Conservation (phyloP, 2,113 vertebrate genomes). For the Osmerus eperlanus region DNA sequence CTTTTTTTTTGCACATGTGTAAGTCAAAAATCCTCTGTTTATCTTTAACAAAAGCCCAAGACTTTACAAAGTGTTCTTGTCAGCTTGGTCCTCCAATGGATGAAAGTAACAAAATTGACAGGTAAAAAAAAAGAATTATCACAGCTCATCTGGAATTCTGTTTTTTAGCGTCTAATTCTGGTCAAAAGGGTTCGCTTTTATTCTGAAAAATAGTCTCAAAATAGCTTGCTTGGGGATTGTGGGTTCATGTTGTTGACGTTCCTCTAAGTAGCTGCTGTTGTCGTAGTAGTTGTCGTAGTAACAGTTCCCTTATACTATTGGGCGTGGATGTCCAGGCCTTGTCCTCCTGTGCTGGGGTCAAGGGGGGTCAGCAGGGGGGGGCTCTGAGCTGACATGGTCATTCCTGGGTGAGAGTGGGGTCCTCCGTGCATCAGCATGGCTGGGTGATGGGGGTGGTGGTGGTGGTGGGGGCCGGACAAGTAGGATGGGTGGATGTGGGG, state of each 20-base stretch:
- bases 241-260: slow-evolving; percentile 63
- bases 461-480: slow-evolving; percentile 82
- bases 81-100: slow-evolving; percentile 95
- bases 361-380: slow-evolving; percentile 85
- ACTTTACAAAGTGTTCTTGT: slow-evolving; percentile 94
- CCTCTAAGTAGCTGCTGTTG: slow-evolving; percentile 66
- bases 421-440: slow-evolving; percentile 97
- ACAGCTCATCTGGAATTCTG: slow-evolving; percentile 98
- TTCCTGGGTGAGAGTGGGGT: slow-evolving; percentile 88
- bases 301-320: slow-evolving; percentile 89
- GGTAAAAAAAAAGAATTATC: slow-evolving; percentile 82
- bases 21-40: slow-evolving; percentile 78
- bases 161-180: slow-evolving; percentile 92
- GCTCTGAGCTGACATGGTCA: slow-evolving; percentile 92
- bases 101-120: slow-evolving; percentile 91
- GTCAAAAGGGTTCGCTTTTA: slow-evolving; percentile 82
- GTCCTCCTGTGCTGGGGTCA: slow-evolving; percentile 88
- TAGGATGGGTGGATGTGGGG: slow-evolving; percentile 80
- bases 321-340: slow-evolving; percentile 93
- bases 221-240: slow-evolving; percentile 74
- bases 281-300: slow-evolving; percentile 70
- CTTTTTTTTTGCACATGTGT: slow-evolving; percentile 45
- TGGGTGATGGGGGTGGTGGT: slow-evolving; percentile 81
- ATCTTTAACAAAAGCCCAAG: slow-evolving; percentile 91
- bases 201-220: slow-evolving; percentile 92